A percentile compares a stretch with the other conserved stretches of the same genome.
Conservation (phyloP, 2,888 invertebrate species). For the Congeria kusceri region DNA sequence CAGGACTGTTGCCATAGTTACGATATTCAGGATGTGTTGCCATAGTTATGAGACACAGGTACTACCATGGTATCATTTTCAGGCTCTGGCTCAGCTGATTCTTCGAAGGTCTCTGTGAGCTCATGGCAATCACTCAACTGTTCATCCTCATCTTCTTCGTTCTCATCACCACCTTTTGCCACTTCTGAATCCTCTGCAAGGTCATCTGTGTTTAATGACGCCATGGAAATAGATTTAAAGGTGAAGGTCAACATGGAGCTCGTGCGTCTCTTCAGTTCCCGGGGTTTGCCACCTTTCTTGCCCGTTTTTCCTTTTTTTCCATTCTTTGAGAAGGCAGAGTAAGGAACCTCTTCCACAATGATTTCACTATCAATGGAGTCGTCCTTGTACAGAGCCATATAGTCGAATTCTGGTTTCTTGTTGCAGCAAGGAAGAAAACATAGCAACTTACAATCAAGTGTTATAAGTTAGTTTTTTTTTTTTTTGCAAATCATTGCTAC, state of each 20-base stretch:
- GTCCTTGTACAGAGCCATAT: too few species aligned
- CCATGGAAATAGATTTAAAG: conserved; percentile 22
- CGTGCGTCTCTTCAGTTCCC: conserved; percentile 1
- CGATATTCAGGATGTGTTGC: too few species aligned
- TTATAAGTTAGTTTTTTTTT: too few species aligned
- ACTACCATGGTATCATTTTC: too few species aligned
- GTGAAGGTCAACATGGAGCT: conserved; percentile 27
- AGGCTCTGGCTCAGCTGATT: neutral
- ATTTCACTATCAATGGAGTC: too few species aligned
- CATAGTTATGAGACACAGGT: too few species aligned
- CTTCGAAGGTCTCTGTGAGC: neutral
- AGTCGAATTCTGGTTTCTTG: too few species aligned
- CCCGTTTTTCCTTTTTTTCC: neutral
- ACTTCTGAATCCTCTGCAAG: neutral
- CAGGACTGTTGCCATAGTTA: too few species aligned
- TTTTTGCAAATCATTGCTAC: too few species aligned
- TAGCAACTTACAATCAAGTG: too few species aligned
- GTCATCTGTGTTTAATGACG: neutral
- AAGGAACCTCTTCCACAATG: too few species aligned
- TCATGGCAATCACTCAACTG: conserved; percentile 1
- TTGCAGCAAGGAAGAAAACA: too few species aligned
- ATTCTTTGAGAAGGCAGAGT: neutral
- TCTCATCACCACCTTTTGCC: neutral
- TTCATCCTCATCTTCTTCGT: neutral
- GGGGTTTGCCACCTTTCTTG: conserved; percentile 1